Percentiles rank a stretch among this genome's conserved stretches.
Evolutionary conservation across 1,140 invertebrate species (phyloP).

Genomic region (Plodia interpunctella): DNA sequence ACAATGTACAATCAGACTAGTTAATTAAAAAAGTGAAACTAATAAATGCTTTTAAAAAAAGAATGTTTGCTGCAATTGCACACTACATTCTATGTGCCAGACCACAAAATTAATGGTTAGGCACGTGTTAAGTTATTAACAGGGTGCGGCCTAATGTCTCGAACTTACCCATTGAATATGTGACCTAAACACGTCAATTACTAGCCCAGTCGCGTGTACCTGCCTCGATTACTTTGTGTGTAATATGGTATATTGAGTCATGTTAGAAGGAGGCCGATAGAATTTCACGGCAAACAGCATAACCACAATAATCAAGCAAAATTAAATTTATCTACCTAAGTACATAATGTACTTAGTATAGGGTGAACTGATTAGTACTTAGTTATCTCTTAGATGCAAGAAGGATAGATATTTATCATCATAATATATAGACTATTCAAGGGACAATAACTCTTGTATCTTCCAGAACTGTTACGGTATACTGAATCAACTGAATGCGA

Average conservation of each 20-base stretch:
- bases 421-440: too few species aligned
- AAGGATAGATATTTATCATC: too few species aligned
- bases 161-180: slow-evolving; percentile 11
- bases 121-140: slow-evolving; percentile 26
- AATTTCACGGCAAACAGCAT: slow-evolving; percentile 3
- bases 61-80: background rate
- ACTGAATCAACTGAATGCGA: too few species aligned
- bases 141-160: slow-evolving; percentile 31
- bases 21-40: too few species aligned
- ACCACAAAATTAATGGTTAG: background rate
- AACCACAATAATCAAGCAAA: background rate
- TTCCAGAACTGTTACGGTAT: too few species aligned
- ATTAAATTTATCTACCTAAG: background rate
- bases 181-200: slow-evolving; percentile 40
- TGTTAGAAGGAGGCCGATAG: slow-evolving; percentile 9
- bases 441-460: too few species aligned
- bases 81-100: background rate
- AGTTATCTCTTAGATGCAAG: too few species aligned
- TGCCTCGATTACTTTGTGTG: background rate
- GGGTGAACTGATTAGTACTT: too few species aligned
- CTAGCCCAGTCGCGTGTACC: background rate
- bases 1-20: too few species aligned
- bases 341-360: too few species aligned
- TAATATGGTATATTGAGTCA: background rate
- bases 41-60: background rate